Percentiles rank a stretch among this genome's conserved stretches.
These are phyloP conservation scores for Sparus aurata DNA, from an alignment of 2,797 vertebrate genomes.

Conservation along the genomic window DNA sequence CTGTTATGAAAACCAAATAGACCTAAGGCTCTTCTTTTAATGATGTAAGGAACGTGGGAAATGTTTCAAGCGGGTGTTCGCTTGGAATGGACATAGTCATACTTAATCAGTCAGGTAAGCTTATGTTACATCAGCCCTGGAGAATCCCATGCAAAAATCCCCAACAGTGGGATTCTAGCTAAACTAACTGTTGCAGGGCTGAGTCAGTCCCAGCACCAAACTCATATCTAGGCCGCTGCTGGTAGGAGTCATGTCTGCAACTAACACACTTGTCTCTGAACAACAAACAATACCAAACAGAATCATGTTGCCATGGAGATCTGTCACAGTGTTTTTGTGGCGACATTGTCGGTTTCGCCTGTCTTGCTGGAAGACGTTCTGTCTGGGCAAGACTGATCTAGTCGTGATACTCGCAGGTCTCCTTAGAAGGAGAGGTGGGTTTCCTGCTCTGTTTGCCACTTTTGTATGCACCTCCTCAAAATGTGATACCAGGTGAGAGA, in stretches of 20 bases:
- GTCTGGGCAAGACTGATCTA: constrained; percentile 64
- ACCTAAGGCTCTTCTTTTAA: constrained; percentile 5
- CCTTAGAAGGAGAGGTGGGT: constrained; percentile 24
- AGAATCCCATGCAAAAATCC: constrained; percentile 6
- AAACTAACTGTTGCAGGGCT: constrained; percentile 13
- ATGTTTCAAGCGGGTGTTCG: constrained; percentile 26
- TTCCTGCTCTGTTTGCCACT: constrained; percentile 29
- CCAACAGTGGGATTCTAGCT: constrained; percentile 11
- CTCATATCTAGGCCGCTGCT: constrained; percentile 46
- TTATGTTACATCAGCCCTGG: constrained; percentile 4
- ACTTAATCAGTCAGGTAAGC: constrained; percentile 23
- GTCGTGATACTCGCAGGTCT: constrained; percentile 31
- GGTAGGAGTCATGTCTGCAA: constrained; percentile 60
- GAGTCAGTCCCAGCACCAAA: constrained; percentile 54
- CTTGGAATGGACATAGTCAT: not conserved
- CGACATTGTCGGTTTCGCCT: constrained; percentile 63
- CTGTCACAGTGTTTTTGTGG: constrained; percentile 64
- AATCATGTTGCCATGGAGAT: constrained; percentile 66
- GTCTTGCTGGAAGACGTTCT: constrained; percentile 52
- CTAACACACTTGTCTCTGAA: constrained; percentile 75
- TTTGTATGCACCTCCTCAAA: constrained; percentile 24
- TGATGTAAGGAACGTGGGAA: constrained; percentile 18
- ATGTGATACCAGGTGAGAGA: constrained; percentile 46
- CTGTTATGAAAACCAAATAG: constrained; percentile 22
- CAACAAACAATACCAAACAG: constrained; percentile 81